Evolutionary conservation across 2,113 vertebrate species (phyloP).

Genomic region (Geococcyx californianus): DNA sequence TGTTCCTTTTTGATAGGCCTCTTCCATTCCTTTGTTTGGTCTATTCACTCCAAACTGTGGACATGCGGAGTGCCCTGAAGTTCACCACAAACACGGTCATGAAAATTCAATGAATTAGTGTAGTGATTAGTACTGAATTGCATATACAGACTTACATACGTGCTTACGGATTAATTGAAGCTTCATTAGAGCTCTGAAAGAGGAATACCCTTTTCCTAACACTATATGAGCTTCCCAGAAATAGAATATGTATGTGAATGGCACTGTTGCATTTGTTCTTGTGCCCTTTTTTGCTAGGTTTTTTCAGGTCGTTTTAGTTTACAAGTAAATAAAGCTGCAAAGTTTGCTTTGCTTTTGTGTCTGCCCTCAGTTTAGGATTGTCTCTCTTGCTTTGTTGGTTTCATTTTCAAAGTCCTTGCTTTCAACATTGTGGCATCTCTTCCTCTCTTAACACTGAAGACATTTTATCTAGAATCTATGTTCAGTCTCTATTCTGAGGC

Average conservation of each 20-base stretch:
- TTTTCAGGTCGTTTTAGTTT: neutral
- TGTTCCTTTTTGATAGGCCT: neutral
- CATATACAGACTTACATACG: neutral
- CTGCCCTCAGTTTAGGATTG: neutral
- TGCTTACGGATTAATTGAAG: neutral
- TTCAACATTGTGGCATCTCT: neutral
- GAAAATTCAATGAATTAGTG: neutral
- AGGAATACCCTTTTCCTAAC: neutral
- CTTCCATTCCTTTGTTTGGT: neutral
- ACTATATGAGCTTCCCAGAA: neutral
- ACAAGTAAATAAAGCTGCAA: neutral
- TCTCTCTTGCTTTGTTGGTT: neutral
- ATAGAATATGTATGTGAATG: neutral
- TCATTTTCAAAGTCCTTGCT: neutral
- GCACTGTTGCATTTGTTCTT: neutral
- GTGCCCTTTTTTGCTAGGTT: neutral
- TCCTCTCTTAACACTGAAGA: neutral
- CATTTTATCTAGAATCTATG: neutral
- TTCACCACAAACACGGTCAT: neutral
- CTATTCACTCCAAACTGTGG: neutral
- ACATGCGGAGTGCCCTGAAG: neutral
- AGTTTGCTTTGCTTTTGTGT: neutral
- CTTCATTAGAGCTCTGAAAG: neutral
- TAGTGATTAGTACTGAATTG: neutral
- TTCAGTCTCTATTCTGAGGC: neutral